phyloP scores from a whole-genome alignment of 2,113 vertebrate genomes.

The Noctilio leporinus region DNA sequence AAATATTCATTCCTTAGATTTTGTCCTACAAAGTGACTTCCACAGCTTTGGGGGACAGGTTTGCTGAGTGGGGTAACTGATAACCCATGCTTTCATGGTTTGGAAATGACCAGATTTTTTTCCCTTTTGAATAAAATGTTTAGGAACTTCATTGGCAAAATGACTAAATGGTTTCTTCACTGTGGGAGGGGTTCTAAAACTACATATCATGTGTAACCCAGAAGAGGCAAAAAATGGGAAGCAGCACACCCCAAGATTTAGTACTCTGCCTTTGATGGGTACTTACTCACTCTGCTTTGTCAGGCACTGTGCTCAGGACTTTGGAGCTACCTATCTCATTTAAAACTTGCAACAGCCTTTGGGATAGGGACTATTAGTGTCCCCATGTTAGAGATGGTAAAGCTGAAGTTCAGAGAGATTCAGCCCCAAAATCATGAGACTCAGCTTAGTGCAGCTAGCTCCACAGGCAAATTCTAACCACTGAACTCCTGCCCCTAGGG shows the following conservation, averaged over 20 bases:
- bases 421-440: not conserved
- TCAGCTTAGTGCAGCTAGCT: not conserved
- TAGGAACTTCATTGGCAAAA: constrained; percentile 61
- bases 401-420: not conserved
- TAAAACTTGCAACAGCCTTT: not conserved
- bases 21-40: constrained; percentile 36
- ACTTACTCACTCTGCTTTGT: not conserved
- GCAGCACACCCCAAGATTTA: not conserved
- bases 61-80: constrained; percentile 2
- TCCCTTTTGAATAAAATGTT: constrained; percentile 35
- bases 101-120: constrained; percentile 36
- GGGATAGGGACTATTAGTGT: not conserved
- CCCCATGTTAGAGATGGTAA: not conserved
- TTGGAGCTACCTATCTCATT: not conserved
- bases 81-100: not conserved
- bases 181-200: constrained; percentile 29
- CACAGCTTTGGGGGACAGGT: not conserved
- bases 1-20: constrained; percentile 37
- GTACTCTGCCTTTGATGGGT: not conserved
- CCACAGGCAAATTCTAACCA: not conserved
- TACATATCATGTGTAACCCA: not conserved
- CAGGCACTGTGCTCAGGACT: not conserved
- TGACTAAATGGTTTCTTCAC: constrained; percentile 22
- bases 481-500: not conserved
- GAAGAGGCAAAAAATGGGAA: not conserved